These are phyloP conservation scores for Chelonia mydas DNA, from an alignment of 2,797 vertebrate species.

Conservation along the genomic window DNA sequence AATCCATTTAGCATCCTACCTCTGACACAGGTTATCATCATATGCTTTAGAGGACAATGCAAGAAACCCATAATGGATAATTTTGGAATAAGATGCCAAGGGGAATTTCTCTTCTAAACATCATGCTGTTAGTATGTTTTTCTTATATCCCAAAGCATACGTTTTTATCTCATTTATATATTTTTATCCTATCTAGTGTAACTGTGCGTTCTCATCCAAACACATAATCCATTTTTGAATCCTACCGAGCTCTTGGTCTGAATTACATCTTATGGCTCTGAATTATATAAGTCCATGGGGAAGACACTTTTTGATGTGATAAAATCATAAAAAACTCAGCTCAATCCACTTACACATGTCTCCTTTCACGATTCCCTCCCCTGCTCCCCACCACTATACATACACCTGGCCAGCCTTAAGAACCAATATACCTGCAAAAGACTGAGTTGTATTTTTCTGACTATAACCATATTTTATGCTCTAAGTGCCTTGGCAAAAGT, in stretches of 20 bases:
- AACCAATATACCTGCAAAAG: neutral
- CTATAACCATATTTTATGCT: rapidly evolving
- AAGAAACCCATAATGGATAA: neutral
- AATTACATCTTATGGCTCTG: neutral
- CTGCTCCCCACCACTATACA: rapidly evolving
- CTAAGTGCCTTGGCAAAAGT: neutral
- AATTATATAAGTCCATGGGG: neutral
- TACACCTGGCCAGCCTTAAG: neutral
- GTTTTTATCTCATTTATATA: neutral
- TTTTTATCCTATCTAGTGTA: neutral
- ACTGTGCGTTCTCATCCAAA: neutral
- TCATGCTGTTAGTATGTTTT: neutral
- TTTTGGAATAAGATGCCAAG: neutral
- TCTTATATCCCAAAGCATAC: neutral
- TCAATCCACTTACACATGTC: neutral
- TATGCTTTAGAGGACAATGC: neutral
- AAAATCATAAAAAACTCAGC: neutral
- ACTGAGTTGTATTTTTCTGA: neutral
- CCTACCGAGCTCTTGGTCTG: neutral
- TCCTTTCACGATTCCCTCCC: neutral
- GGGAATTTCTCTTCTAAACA: neutral
- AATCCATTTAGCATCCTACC: neutral
- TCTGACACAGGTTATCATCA: neutral
- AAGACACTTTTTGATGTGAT: neutral
- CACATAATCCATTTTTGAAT: neutral